These are phyloP conservation scores for Elgonia sp. DNA, from an alignment of 2,888 invertebrate species.

Conservation along the genomic window DNA sequence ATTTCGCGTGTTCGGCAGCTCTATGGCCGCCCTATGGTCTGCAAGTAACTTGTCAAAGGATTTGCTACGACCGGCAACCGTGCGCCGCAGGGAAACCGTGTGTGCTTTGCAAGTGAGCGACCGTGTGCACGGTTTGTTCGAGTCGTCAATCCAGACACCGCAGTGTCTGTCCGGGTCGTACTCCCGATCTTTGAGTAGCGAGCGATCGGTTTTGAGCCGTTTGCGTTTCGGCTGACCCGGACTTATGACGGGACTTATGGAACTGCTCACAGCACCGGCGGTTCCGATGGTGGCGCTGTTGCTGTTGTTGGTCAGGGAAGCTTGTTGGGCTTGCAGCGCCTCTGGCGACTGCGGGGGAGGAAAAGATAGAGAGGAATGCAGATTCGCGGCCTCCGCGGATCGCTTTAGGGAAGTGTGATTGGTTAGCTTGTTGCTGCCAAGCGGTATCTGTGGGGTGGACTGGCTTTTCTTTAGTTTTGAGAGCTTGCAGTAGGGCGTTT, in stretches of 20 bases:
- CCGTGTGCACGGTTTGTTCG: conserved; percentile 92
- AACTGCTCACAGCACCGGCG: background rate
- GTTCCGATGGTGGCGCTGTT: background rate
- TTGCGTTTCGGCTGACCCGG: conserved; percentile 85
- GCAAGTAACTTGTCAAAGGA: conserved; percentile 92
- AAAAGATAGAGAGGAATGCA: conserved; percentile 81
- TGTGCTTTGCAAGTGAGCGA: conserved; percentile 92
- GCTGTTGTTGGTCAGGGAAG: conserved; percentile 34
- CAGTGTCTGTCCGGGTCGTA: conserved; percentile 95
- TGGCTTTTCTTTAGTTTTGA: conserved; percentile 85
- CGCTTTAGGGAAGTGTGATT: conserved; percentile 84
- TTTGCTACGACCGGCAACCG: conserved; percentile 91
- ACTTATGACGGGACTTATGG: conserved; percentile 78
- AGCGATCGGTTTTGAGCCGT: conserved; percentile 85
- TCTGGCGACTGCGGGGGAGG: conserved; percentile 85
- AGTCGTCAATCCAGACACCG: conserved; percentile 91
- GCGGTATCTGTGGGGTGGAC: conserved; percentile 78
- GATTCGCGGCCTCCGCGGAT: conserved; percentile 79
- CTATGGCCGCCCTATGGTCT: conserved; percentile 91
- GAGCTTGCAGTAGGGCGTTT: conserved; percentile 85
- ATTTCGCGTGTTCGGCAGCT: conserved; percentile 85
- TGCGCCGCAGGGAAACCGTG: conserved; percentile 91
- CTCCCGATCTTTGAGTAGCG: conserved; percentile 88
- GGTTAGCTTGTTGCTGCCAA: conserved; percentile 73
- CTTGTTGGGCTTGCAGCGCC: conserved; percentile 80